Conservation (phyloP, 23 tunicate genomes). For the Styela clava region DNA sequence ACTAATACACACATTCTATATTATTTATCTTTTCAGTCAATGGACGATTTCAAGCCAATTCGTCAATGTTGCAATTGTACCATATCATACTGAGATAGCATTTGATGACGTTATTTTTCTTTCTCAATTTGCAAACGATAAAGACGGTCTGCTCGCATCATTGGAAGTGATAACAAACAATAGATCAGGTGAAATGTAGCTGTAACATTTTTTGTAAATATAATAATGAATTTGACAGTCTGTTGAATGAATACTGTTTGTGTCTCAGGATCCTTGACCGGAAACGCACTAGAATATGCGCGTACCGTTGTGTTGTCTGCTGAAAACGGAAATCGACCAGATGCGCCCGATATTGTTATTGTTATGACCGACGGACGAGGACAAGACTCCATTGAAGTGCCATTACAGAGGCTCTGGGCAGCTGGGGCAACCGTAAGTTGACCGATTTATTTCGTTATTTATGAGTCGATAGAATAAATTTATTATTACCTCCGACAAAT, state of each 20-base stretch:
- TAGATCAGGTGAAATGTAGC: not conserved
- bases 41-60: not conserved
- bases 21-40: not conserved
- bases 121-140: not conserved
- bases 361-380: slow-evolving; percentile 23
- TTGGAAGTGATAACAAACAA: not conserved
- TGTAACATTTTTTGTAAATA: no score
- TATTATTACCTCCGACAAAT: no score
- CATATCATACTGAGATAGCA: not conserved
- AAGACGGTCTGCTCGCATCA: not conserved
- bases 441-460: no score
- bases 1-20: no score
- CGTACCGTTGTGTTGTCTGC: not conserved
- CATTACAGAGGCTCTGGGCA: not conserved
- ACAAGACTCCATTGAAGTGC: not conserved
- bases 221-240: no score
- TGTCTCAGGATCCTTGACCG: slow-evolving; percentile 15
- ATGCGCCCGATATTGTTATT: slow-evolving; percentile 19
- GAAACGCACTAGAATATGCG: slow-evolving; percentile 8
- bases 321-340: slow-evolving; percentile 16
- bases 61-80: not conserved
- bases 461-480: no score
- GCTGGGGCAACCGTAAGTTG: slow-evolving; percentile 6
- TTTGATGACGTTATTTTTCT: not conserved
- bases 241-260: no score